Evolutionary conservation across 2,113 vertebrate species (phyloP), one percentile per base, ranked within the genome.

Genomic region (Amphiprion ocellaris): DNA sequence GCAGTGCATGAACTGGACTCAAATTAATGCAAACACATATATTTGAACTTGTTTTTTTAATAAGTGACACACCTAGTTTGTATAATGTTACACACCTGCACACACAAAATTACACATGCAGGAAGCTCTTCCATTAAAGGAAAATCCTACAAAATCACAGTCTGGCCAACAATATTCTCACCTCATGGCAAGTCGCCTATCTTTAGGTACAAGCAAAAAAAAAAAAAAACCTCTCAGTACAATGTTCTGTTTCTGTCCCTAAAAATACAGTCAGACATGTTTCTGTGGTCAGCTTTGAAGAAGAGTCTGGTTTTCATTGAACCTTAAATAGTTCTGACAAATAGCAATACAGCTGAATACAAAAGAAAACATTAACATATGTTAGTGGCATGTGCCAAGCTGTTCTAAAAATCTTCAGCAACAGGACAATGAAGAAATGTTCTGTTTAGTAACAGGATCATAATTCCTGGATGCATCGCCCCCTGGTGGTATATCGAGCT

Each of bases 241-340:
- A 17, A 61, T 73, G 64, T 74, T 80, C 63, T 76, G 59, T 81
- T 73, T 77, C 59, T 60, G 55, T 66, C 64, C 47, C 53, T 58
- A 17, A 62, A 81, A 50, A 39, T 54, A 19, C 56, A 68, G 30
- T 53, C 64, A 67, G 62, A 63, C 52, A 54, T 56, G 61, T 81
- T 80, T 84, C 61, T 69, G 69, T 44, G 80, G 61, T 67, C 39
- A 50, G 73, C 64, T 77, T 61, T 67, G 52, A 49, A 75, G 65
- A 63, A 15, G 33, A 75, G 61, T 75, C 77, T 85, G 74, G 52
- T 65, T 84, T 78, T 62, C 56, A 79, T 39, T 80, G 39, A 82
- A 85, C 73, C 65, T 79, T 84, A 71, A 86, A 86, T 39, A 63
- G 64, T 74, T 75, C 30, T 80, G 79, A 88, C 82, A 87, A 88